Conservation (phyloP, 2,113 vertebrate species). For the Laterallus jamaicensis region DNA sequence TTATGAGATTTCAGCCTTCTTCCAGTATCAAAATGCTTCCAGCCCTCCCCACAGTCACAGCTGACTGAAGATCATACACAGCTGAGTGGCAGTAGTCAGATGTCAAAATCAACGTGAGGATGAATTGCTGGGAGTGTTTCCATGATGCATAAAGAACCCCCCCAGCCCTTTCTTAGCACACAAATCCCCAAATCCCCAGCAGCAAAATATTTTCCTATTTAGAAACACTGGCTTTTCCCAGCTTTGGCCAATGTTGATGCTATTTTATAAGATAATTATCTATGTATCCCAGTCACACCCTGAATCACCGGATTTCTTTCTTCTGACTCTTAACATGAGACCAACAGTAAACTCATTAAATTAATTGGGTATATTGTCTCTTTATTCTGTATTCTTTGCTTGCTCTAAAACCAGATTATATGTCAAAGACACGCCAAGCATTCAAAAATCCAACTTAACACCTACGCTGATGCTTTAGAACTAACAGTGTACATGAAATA, state of each 20-base stretch:
- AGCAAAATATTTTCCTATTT: constrained; percentile 48
- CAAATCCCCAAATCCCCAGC: constrained; percentile 28
- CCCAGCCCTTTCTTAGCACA: background rate
- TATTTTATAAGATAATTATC: constrained; percentile 28
- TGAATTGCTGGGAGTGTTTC: constrained; percentile 36
- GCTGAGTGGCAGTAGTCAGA: constrained; percentile 1
- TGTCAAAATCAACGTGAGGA: background rate
- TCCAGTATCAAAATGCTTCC: background rate
- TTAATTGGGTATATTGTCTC: background rate
- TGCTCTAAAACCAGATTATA: background rate
- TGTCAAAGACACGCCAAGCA: background rate
- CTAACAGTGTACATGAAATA: background rate
- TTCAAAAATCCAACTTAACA: background rate
- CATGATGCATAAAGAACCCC: background rate
- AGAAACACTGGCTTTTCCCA: constrained; percentile 12
- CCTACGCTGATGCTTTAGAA: background rate
- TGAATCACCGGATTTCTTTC: constrained; percentile 4
- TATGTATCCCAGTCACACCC: background rate
- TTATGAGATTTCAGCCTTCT: background rate
- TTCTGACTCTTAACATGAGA: background rate
- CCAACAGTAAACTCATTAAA: background rate
- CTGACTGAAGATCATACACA: background rate
- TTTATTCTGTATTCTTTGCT: background rate
- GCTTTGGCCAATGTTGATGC: background rate
- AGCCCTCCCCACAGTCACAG: background rate